Conservation (phyloP, 2,113 vertebrate genomes). For the Oxyruncus cristatus region DNA sequence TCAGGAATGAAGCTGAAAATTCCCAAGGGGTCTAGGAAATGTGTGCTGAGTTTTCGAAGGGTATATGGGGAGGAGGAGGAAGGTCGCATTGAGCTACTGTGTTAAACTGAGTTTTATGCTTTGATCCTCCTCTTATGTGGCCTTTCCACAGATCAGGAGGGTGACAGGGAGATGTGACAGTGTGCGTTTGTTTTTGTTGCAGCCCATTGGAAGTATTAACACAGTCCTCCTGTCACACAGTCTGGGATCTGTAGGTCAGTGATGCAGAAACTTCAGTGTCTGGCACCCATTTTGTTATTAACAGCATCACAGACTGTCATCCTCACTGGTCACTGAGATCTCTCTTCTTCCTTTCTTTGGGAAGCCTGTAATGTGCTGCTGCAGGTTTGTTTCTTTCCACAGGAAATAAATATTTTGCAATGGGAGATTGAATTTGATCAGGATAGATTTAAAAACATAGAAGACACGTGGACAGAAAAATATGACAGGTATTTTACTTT, state of each 20-base stretch:
- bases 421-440: slow-evolving; percentile 93
- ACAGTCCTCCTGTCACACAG: background rate
- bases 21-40: background rate
- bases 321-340: background rate
- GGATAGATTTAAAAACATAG: slow-evolving; percentile 84
- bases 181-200: fast-evolving
- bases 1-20: background rate
- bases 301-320: background rate
- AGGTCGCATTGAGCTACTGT: background rate
- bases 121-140: background rate
- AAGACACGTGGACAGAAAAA: slow-evolving; percentile 85
- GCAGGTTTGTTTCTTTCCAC: background rate
- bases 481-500: slow-evolving; percentile 78
- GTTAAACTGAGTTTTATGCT: background rate
- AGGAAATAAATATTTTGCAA: slow-evolving; percentile 91
- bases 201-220: background rate
- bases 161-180: background rate
- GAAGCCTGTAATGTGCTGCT: background rate
- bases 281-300: background rate
- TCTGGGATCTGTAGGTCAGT: background rate
- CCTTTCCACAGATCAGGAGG: background rate
- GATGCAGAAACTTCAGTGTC: background rate
- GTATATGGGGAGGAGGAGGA: background rate
- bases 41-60: background rate
- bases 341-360: background rate